Evolutionary conservation across 1,140 invertebrate species (phyloP), one percentile per base, ranked within the genome.

Genomic region (Hyles vespertilio): DNA sequence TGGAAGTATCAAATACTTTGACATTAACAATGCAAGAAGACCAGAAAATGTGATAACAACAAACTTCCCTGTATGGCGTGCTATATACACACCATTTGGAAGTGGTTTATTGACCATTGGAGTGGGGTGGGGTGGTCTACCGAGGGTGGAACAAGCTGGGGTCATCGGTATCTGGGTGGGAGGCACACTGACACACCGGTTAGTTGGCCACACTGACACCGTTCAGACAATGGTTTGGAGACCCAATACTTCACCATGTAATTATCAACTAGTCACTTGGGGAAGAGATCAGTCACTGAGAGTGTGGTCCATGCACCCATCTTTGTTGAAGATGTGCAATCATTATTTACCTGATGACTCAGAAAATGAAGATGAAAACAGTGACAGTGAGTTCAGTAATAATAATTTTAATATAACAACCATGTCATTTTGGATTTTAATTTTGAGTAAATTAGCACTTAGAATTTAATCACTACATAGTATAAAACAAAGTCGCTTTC

Each of bases 221-320:
- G 96, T 98, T 43, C 89, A 98, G 44, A 97, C 98, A 74, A 98
- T 98, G 93, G 95, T 96, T 67, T 98, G 97, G 97, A 91, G 96
- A 60, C 91, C 93, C 47, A 92, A 93, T 79, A 88, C 89, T 84
- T 77, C 91, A 88, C 85, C 92, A 78, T 71, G 88, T 69, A 94
- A 96, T 70, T 94, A 94, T 85, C 96, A 99, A 81, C 81, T 99
- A n/a, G 93, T 99, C 0, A 98, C 97, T 1, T 99, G 97, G 97
- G 97, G 96, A 0, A 94, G 96, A 78, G 97, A 99, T 91, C 96
- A 98, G 70, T 97, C 93, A 52, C 90, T 99, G 22, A 90, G 98
- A 56, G 93, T 98, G 11, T 98, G 97, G 94, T 94, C 94, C 77
- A 95, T 98, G 69, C 95, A 97, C 82, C 92, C 94, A 33, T 93